Evolutionary conservation across 2,888 invertebrate genomes (phyloP), one percentile per base, ranked within the genome.

Genomic region (Tachina lurida): DNA sequence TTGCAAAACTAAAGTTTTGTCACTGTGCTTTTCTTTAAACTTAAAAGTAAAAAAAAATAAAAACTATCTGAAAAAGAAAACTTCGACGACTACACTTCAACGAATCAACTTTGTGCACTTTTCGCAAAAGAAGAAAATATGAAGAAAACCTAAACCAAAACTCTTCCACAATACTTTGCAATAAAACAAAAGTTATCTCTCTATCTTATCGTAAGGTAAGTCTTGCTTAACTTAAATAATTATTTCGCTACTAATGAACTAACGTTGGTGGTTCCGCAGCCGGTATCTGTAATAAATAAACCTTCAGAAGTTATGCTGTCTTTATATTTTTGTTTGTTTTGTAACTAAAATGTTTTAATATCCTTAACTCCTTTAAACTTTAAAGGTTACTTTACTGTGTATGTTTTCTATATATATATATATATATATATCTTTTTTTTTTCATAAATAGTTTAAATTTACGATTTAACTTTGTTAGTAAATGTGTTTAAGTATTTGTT

Each of bases 201-300:
- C 71, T 78, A 70, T 79, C 67, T 84, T 58, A 74, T 81, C 70
- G 71, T 73, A 83, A 86, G 86, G 86, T 86, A 86, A 86, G 86
- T 86, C 80, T 76, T 73, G 0, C 31, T 19, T 47, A 79, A 79
- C 62, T 83, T 58, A 19, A 68, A 71, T 83, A 83, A 86, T 82
- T 76, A 86, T 76, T 76, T 56, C 43, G 19, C 65, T 49, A 73
- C 58, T 65, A 63, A 67, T 41, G 22, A 19, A 58, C 47, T 45
- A 60, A 31, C 31, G 43, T 31, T 7, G 19, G 19, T 17, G n/a
- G 8, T 52, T 31, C 73, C 52, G 10, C 43, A 39, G 13, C 7
- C 31, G 7, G 31, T 31, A 31, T 31, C 31, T 60, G 10, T 7
- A 31, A 52, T 13, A 65, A 43, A 39, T 67, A 47, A 17, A 52